These are phyloP conservation scores for Pseudobourletiella spinata DNA, from an alignment of 1,140 invertebrate genomes.

Conservation along the genomic window DNA sequence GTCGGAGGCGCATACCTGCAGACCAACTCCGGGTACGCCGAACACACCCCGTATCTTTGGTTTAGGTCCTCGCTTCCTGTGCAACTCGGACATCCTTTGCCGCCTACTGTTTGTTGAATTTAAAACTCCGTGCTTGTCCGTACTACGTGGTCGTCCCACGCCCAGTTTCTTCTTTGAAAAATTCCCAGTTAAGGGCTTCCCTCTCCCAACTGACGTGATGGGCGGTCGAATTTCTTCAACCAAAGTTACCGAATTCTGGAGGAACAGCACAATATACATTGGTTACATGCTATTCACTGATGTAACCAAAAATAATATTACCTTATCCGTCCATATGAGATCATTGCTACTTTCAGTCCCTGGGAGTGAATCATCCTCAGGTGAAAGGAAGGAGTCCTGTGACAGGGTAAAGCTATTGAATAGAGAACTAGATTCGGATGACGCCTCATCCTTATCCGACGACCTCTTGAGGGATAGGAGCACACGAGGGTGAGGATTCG, in stretches of 20 bases:
- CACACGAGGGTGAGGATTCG: conserved; percentile 19
- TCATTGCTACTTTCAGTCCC: conserved; percentile 40
- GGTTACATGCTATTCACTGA: too few species aligned
- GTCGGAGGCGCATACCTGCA: too few species aligned
- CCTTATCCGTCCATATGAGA: conserved; percentile 28
- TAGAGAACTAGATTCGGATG: conserved; percentile 24
- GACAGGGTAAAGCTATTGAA: conserved; percentile 34
- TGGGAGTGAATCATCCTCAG: conserved; percentile 43
- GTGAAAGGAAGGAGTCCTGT: conserved; percentile 40
- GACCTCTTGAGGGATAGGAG: conserved; percentile 22
- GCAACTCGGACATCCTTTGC: conserved; percentile 58
- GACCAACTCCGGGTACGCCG: conserved; percentile 63
- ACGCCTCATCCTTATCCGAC: conserved; percentile 18
- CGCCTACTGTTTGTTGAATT: conserved; percentile 50
- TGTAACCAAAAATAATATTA: too few species aligned
- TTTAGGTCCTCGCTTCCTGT: conserved; percentile 67
- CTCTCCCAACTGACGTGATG: conserved; percentile 1
- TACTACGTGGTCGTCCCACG: conserved; percentile 49
- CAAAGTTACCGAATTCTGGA: background rate
- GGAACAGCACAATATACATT: background rate
- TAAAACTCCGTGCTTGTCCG: conserved; percentile 42
- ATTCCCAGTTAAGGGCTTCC: background rate
- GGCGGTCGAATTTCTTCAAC: conserved; percentile 7
- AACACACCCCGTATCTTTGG: conserved; percentile 76
- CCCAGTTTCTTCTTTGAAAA: conserved; percentile 58